phyloP scores from a whole-genome alignment of 1,140 invertebrate genomes.

The Hycleus cichorii region DNA sequence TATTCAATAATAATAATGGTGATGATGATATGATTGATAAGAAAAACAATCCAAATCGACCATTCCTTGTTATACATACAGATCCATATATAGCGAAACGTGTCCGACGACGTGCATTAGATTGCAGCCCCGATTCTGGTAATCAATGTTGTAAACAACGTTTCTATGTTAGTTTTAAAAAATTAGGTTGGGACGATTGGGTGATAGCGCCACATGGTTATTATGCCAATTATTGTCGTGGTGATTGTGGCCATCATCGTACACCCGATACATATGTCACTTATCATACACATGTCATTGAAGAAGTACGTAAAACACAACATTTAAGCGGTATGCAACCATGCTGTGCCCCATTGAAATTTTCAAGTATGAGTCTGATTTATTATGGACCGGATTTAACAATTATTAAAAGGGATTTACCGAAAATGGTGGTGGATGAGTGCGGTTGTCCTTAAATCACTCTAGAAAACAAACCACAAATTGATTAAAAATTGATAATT shows the following conservation, averaged over 20 bases:
- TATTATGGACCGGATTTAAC: constrained; percentile 87
- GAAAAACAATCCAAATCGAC: constrained; percentile 55
- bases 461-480: background rate
- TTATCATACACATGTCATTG: constrained; percentile 84
- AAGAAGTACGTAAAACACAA: constrained; percentile 75
- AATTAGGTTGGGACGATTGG: constrained; percentile 92
- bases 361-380: constrained; percentile 86
- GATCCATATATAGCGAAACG: constrained; percentile 54
- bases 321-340: constrained; percentile 69
- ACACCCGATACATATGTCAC: constrained; percentile 78
- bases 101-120: constrained; percentile 69
- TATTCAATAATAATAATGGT: constrained; percentile 29
- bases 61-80: constrained; percentile 78
- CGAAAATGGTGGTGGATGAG: constrained; percentile 94
- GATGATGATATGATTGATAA: constrained; percentile 4
- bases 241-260: constrained; percentile 70
- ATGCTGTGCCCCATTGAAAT: constrained; percentile 90
- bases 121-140: constrained; percentile 65
- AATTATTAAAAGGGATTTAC: constrained; percentile 88
- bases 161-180: constrained; percentile 81
- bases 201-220: constrained; percentile 82
- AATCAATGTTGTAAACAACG: constrained; percentile 86
- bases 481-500: no score
- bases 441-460: constrained; percentile 79
- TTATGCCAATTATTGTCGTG: constrained; percentile 90